Evolutionary conservation across 92 coral and sea anemone genomes (phyloP).

Genomic region (Micromussa lordhowensis): DNA sequence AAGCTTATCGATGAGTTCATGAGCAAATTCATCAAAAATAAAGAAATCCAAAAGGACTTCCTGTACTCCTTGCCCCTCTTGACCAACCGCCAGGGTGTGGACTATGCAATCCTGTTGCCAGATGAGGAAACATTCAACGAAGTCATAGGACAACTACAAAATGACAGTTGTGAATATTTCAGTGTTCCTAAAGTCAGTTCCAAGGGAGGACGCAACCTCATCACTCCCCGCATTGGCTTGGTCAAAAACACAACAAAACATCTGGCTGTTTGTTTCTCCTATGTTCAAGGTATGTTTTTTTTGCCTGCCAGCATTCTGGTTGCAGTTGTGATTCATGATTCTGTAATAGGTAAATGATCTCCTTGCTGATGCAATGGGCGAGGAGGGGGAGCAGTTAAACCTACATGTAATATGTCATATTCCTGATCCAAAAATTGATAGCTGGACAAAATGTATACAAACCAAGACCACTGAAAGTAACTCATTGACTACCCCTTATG

Average conservation of each 20-base stretch:
- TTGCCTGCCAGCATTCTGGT: too few relatives aligned
- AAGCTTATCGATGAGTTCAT: not conserved
- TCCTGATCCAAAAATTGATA: too few relatives aligned
- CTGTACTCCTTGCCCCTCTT: slow-evolving; percentile 1
- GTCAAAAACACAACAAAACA: not conserved
- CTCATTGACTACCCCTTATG: too few relatives aligned
- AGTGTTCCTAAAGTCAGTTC: not conserved
- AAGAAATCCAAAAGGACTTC: slow-evolving; percentile 33
- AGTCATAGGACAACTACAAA: not conserved
- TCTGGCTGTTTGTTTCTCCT: slow-evolving; percentile 12
- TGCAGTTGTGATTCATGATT: too few relatives aligned
- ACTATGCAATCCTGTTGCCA: slow-evolving; percentile 49
- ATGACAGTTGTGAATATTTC: not conserved
- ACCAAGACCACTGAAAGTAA: too few relatives aligned
- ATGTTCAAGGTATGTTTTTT: slow-evolving; percentile 19
- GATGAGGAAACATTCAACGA: slow-evolving; percentile 6
- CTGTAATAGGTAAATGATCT: too few relatives aligned
- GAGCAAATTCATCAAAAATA: slow-evolving; percentile 16
- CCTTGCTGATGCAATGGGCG: too few relatives aligned
- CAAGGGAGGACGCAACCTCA: not conserved
- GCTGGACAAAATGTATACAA: too few relatives aligned
- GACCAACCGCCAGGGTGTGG: slow-evolving; percentile 18
- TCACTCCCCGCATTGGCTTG: slow-evolving; percentile 7
- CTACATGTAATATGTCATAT: too few relatives aligned
- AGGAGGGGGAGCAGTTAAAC: too few relatives aligned